Base-by-base conservation (phyloP, 2,888 invertebrate species). In the Temnothorax ravouxi region DNA sequence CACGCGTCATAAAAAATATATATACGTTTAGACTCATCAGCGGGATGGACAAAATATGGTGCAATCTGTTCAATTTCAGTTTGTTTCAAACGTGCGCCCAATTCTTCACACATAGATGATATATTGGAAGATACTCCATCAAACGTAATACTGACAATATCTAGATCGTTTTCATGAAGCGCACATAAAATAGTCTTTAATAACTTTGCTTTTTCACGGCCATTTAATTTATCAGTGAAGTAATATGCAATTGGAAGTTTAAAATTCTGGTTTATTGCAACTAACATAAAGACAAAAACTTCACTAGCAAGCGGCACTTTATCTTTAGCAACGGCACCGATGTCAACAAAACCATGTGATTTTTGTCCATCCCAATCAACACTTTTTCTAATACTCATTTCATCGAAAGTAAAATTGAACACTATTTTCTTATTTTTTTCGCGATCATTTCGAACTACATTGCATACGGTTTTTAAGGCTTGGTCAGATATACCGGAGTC, bases 281-380 rank as follows among this genome's bases (percentile, higher is more conserved):
- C 41, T 29, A 66, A 47, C 66, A 66, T 66, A 25, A 66, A 66
- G 9, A 47, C 44, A 15, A 66, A 44, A 66, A 66, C 15, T 66
- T 66, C 8, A 25, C 8, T 66, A 15, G 66, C 66, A 47, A 47
- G 47, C 1, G 44, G 25, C 15, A 64, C 1, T 25, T 25, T 44
- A 25, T 21, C 21, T 5, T 61, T 61, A 34, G 25, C 15, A 44
- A 4, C 1, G 9, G n/a, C 15, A 61, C 15, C 66, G 3, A 44
- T 5, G n/a, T 79, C 44, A 56, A 81, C 56, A 41, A 74, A 74
- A 74, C 72, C 72, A 18, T 56, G 41, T 59, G 29, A 44, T 56
- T 44, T 59, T 74, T 59, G 38, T 21, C 41, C 56, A 74, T 74
- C 56, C 72, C 74, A 74, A 41, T 74, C 25, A 41, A 71, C 15